Conservation (phyloP, 2,888 invertebrate species). For the Leptogaster cylindrica region DNA sequence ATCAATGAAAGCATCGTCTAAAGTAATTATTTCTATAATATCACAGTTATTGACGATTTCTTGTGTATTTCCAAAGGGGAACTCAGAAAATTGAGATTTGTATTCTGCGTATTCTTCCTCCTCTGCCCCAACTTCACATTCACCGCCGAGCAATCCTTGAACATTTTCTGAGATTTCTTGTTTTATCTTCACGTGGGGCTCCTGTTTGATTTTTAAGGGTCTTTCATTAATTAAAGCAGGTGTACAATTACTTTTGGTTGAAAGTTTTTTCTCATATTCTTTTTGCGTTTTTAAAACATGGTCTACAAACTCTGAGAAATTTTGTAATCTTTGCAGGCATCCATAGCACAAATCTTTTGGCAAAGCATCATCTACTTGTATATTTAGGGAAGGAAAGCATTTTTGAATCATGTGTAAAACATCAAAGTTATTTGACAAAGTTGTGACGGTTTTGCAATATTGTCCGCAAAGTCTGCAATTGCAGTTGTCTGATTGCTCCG, state of each 20-base stretch:
- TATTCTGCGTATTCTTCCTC: constrained; percentile 52
- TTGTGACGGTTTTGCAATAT: constrained; percentile 52
- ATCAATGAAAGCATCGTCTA: constrained; percentile 60
- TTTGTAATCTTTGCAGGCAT: constrained; percentile 55
- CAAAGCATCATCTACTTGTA: constrained; percentile 57
- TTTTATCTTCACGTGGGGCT: constrained; percentile 59
- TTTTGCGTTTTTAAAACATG: constrained; percentile 58
- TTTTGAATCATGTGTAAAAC: constrained; percentile 59
- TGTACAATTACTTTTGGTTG: neutral
- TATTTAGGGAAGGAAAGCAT: constrained; percentile 60
- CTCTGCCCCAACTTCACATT: constrained; percentile 3
- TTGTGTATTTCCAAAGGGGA: constrained; percentile 57
- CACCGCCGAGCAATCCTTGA: constrained; percentile 47
- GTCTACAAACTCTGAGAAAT: constrained; percentile 58
- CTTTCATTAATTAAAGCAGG: constrained; percentile 47
- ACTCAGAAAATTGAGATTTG: constrained; percentile 57
- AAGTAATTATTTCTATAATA: constrained; percentile 61
- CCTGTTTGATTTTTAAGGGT: constrained; percentile 60
- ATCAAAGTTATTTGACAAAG: constrained; percentile 58
- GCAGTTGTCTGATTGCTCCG: too few relatives aligned
- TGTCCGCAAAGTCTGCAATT: constrained; percentile 58
- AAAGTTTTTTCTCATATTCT: constrained; percentile 55
- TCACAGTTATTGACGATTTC: constrained; percentile 61
- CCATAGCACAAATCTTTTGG: constrained; percentile 57
- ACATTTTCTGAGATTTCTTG: constrained; percentile 58